A percentile compares a stretch with the other conserved stretches of the same genome.
Conservation (phyloP, 1,140 invertebrate species). For the Leptonema lineaticorne region DNA sequence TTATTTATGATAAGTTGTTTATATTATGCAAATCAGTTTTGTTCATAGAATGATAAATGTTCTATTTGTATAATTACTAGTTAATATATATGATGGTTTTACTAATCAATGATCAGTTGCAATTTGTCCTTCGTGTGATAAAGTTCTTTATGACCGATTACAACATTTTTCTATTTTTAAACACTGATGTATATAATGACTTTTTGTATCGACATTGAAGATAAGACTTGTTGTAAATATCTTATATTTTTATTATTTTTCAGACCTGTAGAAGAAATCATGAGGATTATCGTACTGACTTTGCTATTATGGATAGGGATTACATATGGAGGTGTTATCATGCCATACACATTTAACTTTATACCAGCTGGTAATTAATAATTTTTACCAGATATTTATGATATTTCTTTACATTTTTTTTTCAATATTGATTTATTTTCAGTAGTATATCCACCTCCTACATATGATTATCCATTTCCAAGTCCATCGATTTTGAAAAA, state of each 20-base stretch:
- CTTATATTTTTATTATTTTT: slow-evolving; percentile 37
- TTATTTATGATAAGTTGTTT: too few relatives aligned
- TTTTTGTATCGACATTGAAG: neutral
- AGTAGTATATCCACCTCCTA: slow-evolving; percentile 53
- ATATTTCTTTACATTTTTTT: too few relatives aligned
- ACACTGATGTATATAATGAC: neutral
- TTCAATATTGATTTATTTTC: slow-evolving; percentile 45
- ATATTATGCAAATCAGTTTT: too few relatives aligned
- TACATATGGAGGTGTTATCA: slow-evolving; percentile 51
- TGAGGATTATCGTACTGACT: slow-evolving; percentile 52
- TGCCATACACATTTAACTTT: slow-evolving; percentile 53
- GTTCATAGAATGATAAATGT: neutral
- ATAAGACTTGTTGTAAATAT: neutral
- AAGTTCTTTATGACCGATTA: neutral
- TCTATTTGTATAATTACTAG: neutral
- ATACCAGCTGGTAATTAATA: slow-evolving; percentile 46
- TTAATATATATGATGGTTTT: neutral
- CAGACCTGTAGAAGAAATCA: slow-evolving; percentile 56
- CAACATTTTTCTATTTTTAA: neutral
- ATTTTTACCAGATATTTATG: neutral
- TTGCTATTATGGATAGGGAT: slow-evolving; percentile 53
- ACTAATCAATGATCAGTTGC: neutral
- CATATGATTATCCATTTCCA: slow-evolving; percentile 55
- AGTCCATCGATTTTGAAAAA: slow-evolving; percentile 50
- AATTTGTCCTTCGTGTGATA: neutral